Evolutionary conservation across 2,888 invertebrate species (phyloP).

Genomic region (Standfussiana lucernea): DNA sequence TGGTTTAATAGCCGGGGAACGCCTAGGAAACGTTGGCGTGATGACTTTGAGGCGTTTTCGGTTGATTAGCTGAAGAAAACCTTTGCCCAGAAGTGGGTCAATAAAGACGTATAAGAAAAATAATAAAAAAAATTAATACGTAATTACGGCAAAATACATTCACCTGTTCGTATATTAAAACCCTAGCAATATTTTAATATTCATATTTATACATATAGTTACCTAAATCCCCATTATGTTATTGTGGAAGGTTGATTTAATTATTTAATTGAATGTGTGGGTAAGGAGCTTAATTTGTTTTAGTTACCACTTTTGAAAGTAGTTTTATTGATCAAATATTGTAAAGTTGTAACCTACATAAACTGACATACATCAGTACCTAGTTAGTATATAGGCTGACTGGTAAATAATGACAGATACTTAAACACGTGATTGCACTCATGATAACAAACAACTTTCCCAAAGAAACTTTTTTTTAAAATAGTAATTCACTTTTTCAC

Average conservation of each 20-base stretch:
- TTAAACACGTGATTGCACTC: too few relatives aligned
- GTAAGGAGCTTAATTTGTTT: background rate
- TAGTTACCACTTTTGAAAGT: slow-evolving; percentile 4
- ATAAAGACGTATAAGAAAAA: background rate
- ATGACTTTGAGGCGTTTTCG: too few relatives aligned
- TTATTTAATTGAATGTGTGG: slow-evolving; percentile 7
- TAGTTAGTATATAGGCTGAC: background rate
- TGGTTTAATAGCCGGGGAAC: too few relatives aligned
- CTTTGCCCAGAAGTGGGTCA: too few relatives aligned
- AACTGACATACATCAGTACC: background rate
- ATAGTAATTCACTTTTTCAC: too few relatives aligned
- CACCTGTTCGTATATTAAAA: background rate
- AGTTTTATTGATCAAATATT: slow-evolving; percentile 14
- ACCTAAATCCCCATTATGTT: background rate
- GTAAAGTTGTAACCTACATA: background rate
- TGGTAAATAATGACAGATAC: too few relatives aligned
- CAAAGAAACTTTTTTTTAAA: too few relatives aligned
- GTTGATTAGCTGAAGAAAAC: too few relatives aligned
- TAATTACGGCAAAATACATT: background rate
- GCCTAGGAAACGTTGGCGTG: too few relatives aligned
- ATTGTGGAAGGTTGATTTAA: slow-evolving; percentile 15
- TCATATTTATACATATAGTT: background rate
- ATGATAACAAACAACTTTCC: too few relatives aligned
- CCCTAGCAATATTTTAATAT: background rate
- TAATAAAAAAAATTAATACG: background rate